Evolutionary conservation across 2,888 invertebrate species (phyloP), one percentile per base, ranked within the genome.

Genomic region (Latrodectus elegans): DNA sequence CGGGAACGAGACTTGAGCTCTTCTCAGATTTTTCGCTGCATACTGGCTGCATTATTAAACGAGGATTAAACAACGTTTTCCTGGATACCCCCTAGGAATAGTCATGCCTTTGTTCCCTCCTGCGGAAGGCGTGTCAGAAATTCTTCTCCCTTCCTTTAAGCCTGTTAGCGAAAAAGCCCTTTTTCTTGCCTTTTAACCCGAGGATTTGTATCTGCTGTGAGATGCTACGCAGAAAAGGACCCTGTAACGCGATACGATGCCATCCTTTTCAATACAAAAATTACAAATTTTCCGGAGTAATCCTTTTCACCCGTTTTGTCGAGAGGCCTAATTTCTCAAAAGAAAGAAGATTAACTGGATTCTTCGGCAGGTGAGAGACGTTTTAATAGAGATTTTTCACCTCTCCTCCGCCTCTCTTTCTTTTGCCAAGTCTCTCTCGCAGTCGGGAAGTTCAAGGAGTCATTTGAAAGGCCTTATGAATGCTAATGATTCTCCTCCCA

Each of bases 51-150:
- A 84, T 84, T 84, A 84, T 84, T 84, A 84, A 84, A 84, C 84
- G 84, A 52, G 84, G 84, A 84, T 84, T 84, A 84, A 84, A 84
- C 78, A 84, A 84, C 84, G 84, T 84, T 84, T 84, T 84, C 84
- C 77, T 64, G 72, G 55, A 53, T 60, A 64, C 72, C 49, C 80
- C 65, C 60, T 26, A 49, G 70, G 70, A 70, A 70, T 70, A 70
- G 70, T 26, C 26, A 70, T 49, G 38, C 38, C 70, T 70, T 70
- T 70, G 70, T 70, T 70, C 70, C 70, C 26, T 49, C 38, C 26
- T 26, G 55, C n/a, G 75, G 17, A 64, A 75, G 82, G 82, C 67
- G 84, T 78, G 84, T 84, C 84, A 77, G 72, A 78, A 77, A 84
- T 74, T 84, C 67, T 75, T 70, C 75, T 71, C 78, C 84, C 55